phyloP scores from a whole-genome alignment of 2,888 invertebrate species.

The Synergus itoensis region DNA sequence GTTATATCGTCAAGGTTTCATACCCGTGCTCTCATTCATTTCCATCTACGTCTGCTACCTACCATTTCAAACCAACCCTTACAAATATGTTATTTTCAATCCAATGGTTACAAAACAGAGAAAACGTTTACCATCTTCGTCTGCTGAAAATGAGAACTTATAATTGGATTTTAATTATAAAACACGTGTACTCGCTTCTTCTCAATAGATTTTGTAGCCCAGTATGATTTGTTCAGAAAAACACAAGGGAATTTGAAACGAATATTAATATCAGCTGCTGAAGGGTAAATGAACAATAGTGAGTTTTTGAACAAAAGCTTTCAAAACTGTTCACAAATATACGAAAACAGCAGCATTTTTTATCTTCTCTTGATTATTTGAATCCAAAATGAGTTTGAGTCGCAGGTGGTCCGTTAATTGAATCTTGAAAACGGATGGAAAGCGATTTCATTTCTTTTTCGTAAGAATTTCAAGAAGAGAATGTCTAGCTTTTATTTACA shows the following conservation, averaged over 20 bases:
- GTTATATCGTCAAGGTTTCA: not conserved
- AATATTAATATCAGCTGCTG: too few relatives aligned
- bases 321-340: too few relatives aligned
- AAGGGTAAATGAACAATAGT: too few relatives aligned
- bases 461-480: too few relatives aligned
- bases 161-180: constrained; percentile 28
- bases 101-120: not conserved
- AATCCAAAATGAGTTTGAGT: too few relatives aligned
- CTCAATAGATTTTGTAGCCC: not conserved
- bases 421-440: too few relatives aligned
- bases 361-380: too few relatives aligned
- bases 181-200: constrained; percentile 1
- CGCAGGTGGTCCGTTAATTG: too few relatives aligned
- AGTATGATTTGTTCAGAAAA: not conserved
- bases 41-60: not conserved
- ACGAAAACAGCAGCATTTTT: too few relatives aligned
- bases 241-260: not conserved
- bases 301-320: too few relatives aligned
- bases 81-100: not conserved
- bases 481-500: too few relatives aligned
- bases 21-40: not conserved
- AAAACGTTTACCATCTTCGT: not conserved
- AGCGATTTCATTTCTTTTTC: too few relatives aligned
- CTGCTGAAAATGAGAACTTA: not conserved
- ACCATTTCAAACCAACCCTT: not conserved